Conservation (phyloP, 2,888 invertebrate genomes). For the Hymenopus coronatus region DNA sequence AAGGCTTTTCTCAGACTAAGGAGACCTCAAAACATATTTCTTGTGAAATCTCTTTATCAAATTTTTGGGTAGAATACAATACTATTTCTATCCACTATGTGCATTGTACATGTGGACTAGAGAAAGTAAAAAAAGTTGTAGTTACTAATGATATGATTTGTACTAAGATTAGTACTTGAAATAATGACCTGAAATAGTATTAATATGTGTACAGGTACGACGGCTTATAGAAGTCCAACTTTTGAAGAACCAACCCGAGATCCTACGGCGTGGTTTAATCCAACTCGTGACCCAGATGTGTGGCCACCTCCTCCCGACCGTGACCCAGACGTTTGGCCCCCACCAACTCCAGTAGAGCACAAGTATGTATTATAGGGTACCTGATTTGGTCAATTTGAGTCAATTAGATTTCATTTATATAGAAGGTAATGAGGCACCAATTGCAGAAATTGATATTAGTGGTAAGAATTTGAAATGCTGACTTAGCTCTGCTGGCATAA, state of each 20-base stretch:
- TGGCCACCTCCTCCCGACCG: slow-evolving; percentile 54
- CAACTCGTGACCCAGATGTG: slow-evolving; percentile 57
- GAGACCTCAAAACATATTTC: no score
- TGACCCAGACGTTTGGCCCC: slow-evolving; percentile 86
- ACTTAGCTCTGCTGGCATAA: no score
- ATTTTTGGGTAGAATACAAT: no score
- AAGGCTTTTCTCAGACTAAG: no score
- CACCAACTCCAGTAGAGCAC: slow-evolving; percentile 75
- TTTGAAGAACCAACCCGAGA: slow-evolving; percentile 68
- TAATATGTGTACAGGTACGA: not conserved
- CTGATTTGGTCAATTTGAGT: no score
- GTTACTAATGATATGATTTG: not conserved
- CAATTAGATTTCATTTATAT: not conserved
- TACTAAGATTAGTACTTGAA: not conserved
- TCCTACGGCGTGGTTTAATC: slow-evolving; percentile 72
- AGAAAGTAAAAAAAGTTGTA: no score
- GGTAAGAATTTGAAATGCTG: not conserved
- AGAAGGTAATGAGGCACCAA: not conserved
- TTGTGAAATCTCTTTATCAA: no score
- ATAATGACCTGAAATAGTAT: not conserved
- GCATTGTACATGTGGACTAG: no score
- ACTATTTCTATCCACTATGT: no score
- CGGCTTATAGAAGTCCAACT: slow-evolving; percentile 6
- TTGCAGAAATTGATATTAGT: not conserved
- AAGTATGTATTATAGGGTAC: slow-evolving; percentile 49